Percentiles rank a stretch among this genome's conserved stretches.
phyloP scores from a whole-genome alignment of 1,140 invertebrate species.

The Ctenoplectra terminalis region DNA sequence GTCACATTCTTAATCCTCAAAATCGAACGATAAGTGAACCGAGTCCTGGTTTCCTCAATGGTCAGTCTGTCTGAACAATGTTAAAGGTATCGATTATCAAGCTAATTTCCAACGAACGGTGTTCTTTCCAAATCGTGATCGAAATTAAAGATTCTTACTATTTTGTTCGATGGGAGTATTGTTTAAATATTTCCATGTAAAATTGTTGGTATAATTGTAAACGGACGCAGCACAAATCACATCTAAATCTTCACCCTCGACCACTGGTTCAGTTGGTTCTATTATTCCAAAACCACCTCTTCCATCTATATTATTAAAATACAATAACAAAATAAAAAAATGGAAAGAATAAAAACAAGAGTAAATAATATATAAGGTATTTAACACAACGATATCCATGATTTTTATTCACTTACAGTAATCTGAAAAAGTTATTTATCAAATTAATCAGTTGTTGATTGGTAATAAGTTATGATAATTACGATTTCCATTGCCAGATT shows the following conservation, averaged over 20 bases:
- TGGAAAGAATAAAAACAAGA: no score
- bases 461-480: no score
- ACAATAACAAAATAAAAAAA: not conserved
- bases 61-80: conserved; percentile 61
- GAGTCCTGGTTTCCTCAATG: conserved; percentile 49
- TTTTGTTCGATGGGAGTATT: conserved; percentile 29
- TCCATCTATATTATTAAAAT: conserved; percentile 71
- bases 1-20: conserved; percentile 67
- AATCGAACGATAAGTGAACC: conserved; percentile 71
- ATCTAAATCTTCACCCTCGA: conserved; percentile 82
- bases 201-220: conserved; percentile 81
- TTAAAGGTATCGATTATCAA: not conserved
- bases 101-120: not conserved
- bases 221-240: conserved; percentile 84
- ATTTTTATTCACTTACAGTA: no score
- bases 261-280: conserved; percentile 76
- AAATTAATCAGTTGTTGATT: no score
- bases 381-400: no score
- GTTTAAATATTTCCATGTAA: conserved; percentile 77
- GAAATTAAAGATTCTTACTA: conserved; percentile 56
- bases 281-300: conserved; percentile 79
- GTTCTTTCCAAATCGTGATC: no score
- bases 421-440: no score
- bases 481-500: no score
- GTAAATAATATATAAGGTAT: no score